These are phyloP conservation scores for Andrena dorsata DNA, from an alignment of 2,888 invertebrate genomes.

Conservation along the genomic window DNA sequence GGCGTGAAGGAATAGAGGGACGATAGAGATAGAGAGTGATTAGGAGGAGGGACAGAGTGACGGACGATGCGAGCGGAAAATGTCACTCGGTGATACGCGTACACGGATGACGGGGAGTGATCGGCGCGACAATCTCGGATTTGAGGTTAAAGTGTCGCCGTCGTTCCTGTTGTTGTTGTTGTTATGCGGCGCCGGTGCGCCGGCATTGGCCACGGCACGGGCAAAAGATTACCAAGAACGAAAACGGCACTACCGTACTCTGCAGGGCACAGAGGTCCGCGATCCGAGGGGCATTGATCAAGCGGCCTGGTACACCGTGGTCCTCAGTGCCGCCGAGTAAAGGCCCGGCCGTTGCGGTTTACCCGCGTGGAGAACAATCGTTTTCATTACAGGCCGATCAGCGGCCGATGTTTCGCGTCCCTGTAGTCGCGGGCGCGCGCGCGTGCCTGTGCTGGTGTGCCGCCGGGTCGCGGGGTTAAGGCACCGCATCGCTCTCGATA, in stretches of 20 bases:
- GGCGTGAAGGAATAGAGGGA: constrained; percentile 21
- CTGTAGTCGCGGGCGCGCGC: constrained; percentile 26
- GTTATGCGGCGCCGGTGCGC: constrained; percentile 74
- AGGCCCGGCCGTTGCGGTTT: constrained; percentile 1
- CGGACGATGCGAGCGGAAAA: constrained; percentile 73
- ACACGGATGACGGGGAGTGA: constrained; percentile 72
- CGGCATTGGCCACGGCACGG: constrained; percentile 75
- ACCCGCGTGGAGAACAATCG: constrained; percentile 17
- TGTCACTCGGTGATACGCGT: constrained; percentile 74
- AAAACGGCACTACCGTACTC: constrained; percentile 61
- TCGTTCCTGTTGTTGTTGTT: constrained; percentile 58
- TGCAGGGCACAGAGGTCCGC: constrained; percentile 16
- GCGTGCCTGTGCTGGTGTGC: constrained; percentile 37
- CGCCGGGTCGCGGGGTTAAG: constrained; percentile 67
- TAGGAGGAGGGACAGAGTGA: constrained; percentile 50
- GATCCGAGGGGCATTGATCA: constrained; percentile 44
- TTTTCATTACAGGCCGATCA: constrained; percentile 24
- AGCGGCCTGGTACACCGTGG: constrained; percentile 15
- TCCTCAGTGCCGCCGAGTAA: constrained; percentile 8
- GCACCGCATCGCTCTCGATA: constrained; percentile 66
- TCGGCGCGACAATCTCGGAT: constrained; percentile 71
- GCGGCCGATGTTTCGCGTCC: constrained; percentile 25
- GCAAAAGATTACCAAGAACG: constrained; percentile 68
- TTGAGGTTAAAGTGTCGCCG: constrained; percentile 68
- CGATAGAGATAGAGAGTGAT: constrained; percentile 19